These are phyloP conservation scores for Pterophyllum scalare DNA, from an alignment of 2,113 vertebrate genomes.

Conservation along the genomic window DNA sequence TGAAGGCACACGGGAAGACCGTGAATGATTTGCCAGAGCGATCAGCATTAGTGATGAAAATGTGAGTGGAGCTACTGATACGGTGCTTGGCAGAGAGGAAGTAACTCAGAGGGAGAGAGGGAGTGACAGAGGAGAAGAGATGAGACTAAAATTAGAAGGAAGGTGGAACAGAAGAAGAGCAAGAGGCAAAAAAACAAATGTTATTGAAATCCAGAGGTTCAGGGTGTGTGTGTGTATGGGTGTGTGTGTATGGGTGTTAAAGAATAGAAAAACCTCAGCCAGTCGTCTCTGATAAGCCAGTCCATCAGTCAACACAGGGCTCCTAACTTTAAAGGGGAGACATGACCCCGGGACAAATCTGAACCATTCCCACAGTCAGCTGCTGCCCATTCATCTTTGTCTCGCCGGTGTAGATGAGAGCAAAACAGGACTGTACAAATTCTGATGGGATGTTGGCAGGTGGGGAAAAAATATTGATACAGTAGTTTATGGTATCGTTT, in stretches of 20 bases:
- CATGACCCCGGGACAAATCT: background rate
- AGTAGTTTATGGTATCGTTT: too few species aligned
- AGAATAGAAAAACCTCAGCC: background rate
- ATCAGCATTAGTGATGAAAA: conserved; percentile 6
- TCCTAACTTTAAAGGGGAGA: conserved; percentile 32
- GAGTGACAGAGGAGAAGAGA: background rate
- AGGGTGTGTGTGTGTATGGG: too few species aligned
- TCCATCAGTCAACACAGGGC: background rate
- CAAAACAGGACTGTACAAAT: too few species aligned
- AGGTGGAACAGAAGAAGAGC: background rate
- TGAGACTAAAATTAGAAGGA: background rate
- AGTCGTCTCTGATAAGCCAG: conserved; percentile 2
- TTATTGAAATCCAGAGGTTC: background rate
- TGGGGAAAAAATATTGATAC: too few species aligned
- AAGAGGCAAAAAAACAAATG: background rate
- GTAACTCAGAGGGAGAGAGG: background rate
- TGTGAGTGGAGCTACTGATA: background rate
- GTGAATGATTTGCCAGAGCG: conserved; percentile 2
- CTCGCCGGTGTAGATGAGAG: too few species aligned
- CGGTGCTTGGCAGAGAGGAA: background rate
- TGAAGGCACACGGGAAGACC: conserved; percentile 1
- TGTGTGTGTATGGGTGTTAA: background rate
- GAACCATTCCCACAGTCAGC: background rate
- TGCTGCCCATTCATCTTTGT: background rate
- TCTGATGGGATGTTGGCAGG: too few species aligned